Conservation (phyloP, 2,797 vertebrate species). For the Simalia tracyae region DNA sequence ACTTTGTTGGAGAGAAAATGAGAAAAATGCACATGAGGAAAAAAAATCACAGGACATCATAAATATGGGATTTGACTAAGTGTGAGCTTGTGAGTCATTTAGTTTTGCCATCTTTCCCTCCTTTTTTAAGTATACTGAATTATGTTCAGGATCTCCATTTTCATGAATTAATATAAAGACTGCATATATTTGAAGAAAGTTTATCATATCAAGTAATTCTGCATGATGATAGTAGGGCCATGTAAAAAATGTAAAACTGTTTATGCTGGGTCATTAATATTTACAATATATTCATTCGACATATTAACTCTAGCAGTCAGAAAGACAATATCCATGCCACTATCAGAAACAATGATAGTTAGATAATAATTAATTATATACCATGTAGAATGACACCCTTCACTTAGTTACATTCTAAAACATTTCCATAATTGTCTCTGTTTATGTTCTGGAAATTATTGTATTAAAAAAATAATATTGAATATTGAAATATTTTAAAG, state of each 20-base stretch:
- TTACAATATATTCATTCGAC: constrained; percentile 31
- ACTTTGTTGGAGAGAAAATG: not conserved
- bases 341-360: constrained; percentile 32
- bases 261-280: not conserved
- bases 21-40: not conserved
- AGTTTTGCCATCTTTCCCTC: not conserved
- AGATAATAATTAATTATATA: constrained; percentile 46
- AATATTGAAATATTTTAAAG: constrained; percentile 42
- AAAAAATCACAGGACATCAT: not conserved
- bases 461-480: constrained; percentile 30
- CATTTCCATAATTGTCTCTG: constrained; percentile 32
- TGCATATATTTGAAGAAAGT: not conserved
- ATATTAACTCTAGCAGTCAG: constrained; percentile 18
- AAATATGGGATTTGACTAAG: not conserved
- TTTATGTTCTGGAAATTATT: constrained; percentile 46
- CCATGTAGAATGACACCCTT: constrained; percentile 13
- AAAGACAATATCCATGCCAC: constrained; percentile 30
- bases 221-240: constrained; percentile 20
- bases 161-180: constrained; percentile 18
- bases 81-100: not conserved
- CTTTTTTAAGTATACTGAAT: constrained; percentile 11
- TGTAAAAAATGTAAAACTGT: constrained; percentile 22
- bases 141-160: not conserved
- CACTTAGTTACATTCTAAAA: constrained; percentile 38
- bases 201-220: constrained; percentile 31